Base-by-base conservation (phyloP, 1,140 invertebrate genomes). In the Drosophila leontia region DNA sequence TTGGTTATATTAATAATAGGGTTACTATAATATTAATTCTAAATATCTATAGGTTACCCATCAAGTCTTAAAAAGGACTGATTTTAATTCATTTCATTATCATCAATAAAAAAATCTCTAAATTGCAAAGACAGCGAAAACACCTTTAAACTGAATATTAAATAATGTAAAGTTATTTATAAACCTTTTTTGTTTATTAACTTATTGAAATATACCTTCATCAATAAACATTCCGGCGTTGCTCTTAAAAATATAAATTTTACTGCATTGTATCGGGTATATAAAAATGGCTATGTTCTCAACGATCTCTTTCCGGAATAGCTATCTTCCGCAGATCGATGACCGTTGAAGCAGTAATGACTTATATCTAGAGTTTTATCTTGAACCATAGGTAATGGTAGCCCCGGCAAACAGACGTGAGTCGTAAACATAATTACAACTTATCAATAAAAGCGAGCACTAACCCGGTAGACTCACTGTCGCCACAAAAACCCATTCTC, bases 341-440 rank as follows among this genome's bases (percentile, higher is more conserved):
- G 65, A 58, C 37, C 44, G 37, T 23, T 59, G 23, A 26, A 39
- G 48, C 37, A 19, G 23, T 60, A 29, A 15, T 26, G 26, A 57
- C 34, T 47, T 57, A 17, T 75, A 75, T 69, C 67, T 59, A 32
- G 35, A 44, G 51, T 56, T 59, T 80, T 87, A 86, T 80, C 80
- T 80, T 4, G 6, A n/a, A 39, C n/a, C 19, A 8, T 39, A 59
- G 58, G 45, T 62, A 65, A 76, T 74, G 83, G 84, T 80, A 82
- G 71, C 65, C 80, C 80, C 70, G 65, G 80, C 71, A 85, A 87
- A 87, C 80, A 88, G 65, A 55, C 63, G 29, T 26, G 26, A 29
- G 35, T 37, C 77, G 77, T 87, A 87, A 88, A 88, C 75, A 74
- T 84, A 87, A 86, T 87, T 86, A 87, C 80, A 86, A 80, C 83